A percentile compares a stretch with the other conserved stretches of the same genome.
phyloP scores from a whole-genome alignment of 2,797 vertebrate genomes.

The Apodemus agrarius region DNA sequence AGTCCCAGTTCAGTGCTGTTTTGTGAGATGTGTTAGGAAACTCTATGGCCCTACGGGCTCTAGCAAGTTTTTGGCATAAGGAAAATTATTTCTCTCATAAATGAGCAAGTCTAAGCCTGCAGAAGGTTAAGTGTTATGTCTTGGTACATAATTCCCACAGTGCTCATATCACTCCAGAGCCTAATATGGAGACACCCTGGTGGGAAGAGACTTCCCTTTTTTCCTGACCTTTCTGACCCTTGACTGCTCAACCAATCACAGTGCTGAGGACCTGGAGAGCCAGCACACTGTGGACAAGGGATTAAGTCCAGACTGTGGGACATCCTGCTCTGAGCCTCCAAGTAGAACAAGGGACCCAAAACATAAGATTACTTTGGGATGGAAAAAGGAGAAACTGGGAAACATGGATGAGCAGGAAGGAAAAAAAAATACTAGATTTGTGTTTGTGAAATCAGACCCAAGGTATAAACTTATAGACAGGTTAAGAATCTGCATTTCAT shows the following conservation, averaged over 20 bases:
- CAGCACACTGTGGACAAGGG: background rate
- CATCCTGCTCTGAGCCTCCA: background rate
- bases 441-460: background rate
- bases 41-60: background rate
- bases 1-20: background rate
- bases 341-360: background rate
- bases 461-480: background rate
- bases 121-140: background rate
- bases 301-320: background rate
- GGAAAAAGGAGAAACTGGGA: background rate
- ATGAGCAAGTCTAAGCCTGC: background rate
- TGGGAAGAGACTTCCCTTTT: background rate
- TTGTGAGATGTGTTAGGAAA: background rate
- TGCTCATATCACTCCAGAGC: background rate
- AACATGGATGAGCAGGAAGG: background rate
- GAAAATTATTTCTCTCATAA: constrained; percentile 28
- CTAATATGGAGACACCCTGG: background rate
- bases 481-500: background rate
- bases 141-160: background rate
- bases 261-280: background rate
- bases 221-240: background rate
- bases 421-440: background rate
- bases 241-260: background rate
- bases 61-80: background rate
- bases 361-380: background rate